Evolutionary conservation across 2,113 vertebrate genomes (phyloP).

Genomic region (Plecotus auritus): DNA sequence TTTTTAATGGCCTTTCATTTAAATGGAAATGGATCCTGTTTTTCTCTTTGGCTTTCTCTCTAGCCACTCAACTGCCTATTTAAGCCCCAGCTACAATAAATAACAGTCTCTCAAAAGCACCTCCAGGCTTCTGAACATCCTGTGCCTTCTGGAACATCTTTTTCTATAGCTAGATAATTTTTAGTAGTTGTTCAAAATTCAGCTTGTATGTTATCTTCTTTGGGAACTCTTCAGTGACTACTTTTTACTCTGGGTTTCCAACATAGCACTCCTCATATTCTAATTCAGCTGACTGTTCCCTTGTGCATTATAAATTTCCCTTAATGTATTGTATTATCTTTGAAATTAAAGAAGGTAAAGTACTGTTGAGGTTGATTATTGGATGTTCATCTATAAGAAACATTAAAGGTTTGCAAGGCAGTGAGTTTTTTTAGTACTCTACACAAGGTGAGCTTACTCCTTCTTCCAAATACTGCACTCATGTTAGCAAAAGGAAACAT

Average conservation of each 20-base stretch:
- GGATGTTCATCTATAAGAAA: conserved; percentile 1
- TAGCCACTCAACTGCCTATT: background rate
- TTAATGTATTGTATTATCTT: conserved; percentile 1
- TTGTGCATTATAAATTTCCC: background rate
- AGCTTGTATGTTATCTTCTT: background rate
- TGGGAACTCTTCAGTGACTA: background rate
- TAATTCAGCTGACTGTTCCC: background rate
- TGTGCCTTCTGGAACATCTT: background rate
- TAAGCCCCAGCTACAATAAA: background rate
- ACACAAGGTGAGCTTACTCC: background rate
- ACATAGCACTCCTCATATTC: background rate
- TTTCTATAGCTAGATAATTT: background rate
- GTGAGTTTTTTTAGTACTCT: background rate
- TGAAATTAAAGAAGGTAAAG: conserved; percentile 14
- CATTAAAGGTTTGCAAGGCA: background rate
- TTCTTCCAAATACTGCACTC: background rate
- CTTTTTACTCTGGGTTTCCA: background rate
- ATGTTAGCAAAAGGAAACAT: conserved; percentile 2
- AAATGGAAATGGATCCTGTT: background rate
- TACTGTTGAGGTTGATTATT: background rate
- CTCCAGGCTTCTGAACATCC: background rate
- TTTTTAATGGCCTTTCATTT: conserved; percentile 19
- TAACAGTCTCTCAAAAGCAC: background rate
- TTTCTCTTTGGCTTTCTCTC: background rate
- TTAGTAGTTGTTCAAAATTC: background rate